Evolutionary conservation across 2,888 invertebrate genomes (phyloP).

Genomic region (Flexamia atlantica): DNA sequence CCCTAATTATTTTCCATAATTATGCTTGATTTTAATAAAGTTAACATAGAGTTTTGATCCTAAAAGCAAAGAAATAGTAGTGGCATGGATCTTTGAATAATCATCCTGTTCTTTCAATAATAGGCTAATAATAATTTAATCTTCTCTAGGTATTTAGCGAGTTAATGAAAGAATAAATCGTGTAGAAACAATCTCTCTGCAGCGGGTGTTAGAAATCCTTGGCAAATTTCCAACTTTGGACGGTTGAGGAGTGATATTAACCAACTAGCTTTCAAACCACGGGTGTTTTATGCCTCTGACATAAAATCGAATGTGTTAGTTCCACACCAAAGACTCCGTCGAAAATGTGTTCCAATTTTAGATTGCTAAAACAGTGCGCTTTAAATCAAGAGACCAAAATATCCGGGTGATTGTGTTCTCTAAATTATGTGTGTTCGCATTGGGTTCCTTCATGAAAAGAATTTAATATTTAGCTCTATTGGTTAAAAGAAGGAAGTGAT

Average conservation of each 20-base stretch:
- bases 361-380: not conserved
- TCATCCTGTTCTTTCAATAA: too few species aligned
- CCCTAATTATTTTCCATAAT: too few species aligned
- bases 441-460: too few species aligned
- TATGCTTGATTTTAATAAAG: too few species aligned
- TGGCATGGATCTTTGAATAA: too few species aligned
- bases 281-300: not conserved
- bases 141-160: too few species aligned
- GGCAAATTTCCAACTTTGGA: not conserved
- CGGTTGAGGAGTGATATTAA: conserved; percentile 16
- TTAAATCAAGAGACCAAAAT: conserved; percentile 9
- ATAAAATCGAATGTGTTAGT: not conserved
- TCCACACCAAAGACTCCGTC: not conserved
- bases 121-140: too few species aligned
- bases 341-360: not conserved
- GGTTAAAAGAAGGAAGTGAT: too few species aligned
- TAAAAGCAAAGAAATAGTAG: too few species aligned
- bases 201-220: conserved; percentile 22
- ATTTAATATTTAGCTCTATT: too few species aligned
- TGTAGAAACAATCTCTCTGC: not conserved
- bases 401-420: not conserved
- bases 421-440: too few species aligned
- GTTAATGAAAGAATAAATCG: not conserved
- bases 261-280: not conserved
- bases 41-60: too few species aligned